Percentiles rank a stretch among this genome's conserved stretches.
Evolutionary conservation across 2,797 vertebrate genomes (phyloP).

Genomic region (Sebastes dallii): DNA sequence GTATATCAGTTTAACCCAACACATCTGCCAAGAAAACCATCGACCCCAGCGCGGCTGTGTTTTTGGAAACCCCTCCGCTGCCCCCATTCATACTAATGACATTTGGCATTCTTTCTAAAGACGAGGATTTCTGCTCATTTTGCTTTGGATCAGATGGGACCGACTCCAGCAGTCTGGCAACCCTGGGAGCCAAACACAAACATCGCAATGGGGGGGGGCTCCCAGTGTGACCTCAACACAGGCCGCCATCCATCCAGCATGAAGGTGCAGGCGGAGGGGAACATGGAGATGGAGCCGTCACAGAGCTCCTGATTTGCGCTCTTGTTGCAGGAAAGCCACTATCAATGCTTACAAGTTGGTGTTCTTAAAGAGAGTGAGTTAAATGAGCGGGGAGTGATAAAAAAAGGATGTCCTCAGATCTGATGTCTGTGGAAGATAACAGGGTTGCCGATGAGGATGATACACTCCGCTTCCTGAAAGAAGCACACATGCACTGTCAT

Average conservation of each 20-base stretch:
- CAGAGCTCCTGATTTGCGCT: constrained; percentile 12
- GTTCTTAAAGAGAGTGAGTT: constrained; percentile 26
- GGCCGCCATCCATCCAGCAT: constrained; percentile 41
- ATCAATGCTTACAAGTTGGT: constrained; percentile 41
- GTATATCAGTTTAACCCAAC: constrained; percentile 40
- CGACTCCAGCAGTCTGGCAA: constrained; percentile 73
- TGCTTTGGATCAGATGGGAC: constrained; percentile 68
- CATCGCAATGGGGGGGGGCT: constrained; percentile 59
- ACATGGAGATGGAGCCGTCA: constrained; percentile 1
- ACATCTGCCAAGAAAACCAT: constrained; percentile 53
- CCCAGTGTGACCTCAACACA: constrained; percentile 51
- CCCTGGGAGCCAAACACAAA: constrained; percentile 60
- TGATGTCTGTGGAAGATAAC: constrained; percentile 51
- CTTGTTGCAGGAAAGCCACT: constrained; percentile 40
- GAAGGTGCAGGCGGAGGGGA: constrained; percentile 4
- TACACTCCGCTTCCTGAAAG: constrained; percentile 16
- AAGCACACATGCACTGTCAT: constrained; percentile 32
- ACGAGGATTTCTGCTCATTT: constrained; percentile 59
- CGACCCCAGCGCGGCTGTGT: constrained; percentile 39
- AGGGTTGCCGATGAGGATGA: constrained; percentile 35
- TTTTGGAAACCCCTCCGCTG: constrained; percentile 59
- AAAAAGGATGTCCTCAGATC: constrained; percentile 34
- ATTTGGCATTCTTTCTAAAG: constrained; percentile 64
- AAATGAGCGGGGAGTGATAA: constrained; percentile 30
- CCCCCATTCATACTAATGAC: constrained; percentile 67